phyloP scores from a whole-genome alignment of 1,140 invertebrate genomes.

The Oppia nitens region DNA sequence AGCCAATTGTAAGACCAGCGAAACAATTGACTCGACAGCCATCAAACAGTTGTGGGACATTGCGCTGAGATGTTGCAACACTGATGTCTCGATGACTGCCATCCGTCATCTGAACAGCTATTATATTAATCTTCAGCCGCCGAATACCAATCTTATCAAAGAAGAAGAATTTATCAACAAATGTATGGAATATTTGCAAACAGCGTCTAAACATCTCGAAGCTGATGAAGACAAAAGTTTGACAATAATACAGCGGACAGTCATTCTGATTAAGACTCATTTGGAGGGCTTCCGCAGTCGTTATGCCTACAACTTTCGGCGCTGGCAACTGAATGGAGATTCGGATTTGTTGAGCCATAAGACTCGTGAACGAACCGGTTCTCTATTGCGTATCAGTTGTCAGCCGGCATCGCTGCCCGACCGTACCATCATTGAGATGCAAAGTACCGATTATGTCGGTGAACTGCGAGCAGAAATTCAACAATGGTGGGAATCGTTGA shows the following conservation, averaged over 20 bases:
- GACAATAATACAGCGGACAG: constrained; percentile 68
- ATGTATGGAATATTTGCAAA: constrained; percentile 72
- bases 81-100: constrained; percentile 80
- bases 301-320: constrained; percentile 65
- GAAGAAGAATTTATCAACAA: constrained; percentile 69
- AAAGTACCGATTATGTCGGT: constrained; percentile 63
- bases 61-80: constrained; percentile 65
- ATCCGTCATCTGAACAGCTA: constrained; percentile 82
- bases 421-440: constrained; percentile 48
- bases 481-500: constrained; percentile 60
- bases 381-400: constrained; percentile 50
- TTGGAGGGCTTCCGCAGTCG: constrained; percentile 72
- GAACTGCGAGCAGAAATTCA: constrained; percentile 79
- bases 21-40: constrained; percentile 28
- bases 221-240: constrained; percentile 54
- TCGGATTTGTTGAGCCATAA: constrained; percentile 46
- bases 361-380: constrained; percentile 39
- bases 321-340: constrained; percentile 62
- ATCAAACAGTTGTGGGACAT: constrained; percentile 90
- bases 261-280: constrained; percentile 72
- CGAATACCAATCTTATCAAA: constrained; percentile 42
- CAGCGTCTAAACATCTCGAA: constrained; percentile 51
- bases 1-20: neutral
- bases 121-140: constrained; percentile 49
- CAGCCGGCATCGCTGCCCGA: constrained; percentile 63